Evolutionary conservation across 2,113 vertebrate genomes (phyloP).

Genomic region (Sterrhoptilus dennistouni): DNA sequence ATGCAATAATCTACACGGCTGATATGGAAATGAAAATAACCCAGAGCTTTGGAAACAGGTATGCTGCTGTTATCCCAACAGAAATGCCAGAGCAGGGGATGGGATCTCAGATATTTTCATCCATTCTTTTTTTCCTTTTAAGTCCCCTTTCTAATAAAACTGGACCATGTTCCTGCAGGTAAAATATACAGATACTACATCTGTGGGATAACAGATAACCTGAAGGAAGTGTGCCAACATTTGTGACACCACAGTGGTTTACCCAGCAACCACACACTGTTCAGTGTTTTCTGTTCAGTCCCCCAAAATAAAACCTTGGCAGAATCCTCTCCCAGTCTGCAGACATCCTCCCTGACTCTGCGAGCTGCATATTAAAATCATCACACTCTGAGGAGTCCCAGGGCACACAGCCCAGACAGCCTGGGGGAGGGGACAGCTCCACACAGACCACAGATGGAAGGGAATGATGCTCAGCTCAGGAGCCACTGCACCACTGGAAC

Average conservation of each 20-base stretch:
- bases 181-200: background rate
- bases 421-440: background rate
- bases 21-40: background rate
- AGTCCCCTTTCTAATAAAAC: background rate
- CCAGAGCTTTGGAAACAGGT: background rate
- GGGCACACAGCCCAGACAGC: background rate
- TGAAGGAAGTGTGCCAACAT: background rate
- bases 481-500: background rate
- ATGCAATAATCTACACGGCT: background rate
- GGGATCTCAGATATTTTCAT: background rate
- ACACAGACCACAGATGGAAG: background rate
- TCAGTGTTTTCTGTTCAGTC: background rate
- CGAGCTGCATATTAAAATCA: background rate
- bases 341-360: background rate
- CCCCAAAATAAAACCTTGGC: background rate
- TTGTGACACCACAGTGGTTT: background rate
- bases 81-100: background rate
- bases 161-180: background rate
- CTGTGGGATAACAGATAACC: background rate
- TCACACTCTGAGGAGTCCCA: background rate
- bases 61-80: background rate
- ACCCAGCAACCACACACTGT: background rate
- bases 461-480: background rate
- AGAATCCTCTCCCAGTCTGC: background rate
- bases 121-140: background rate